Base-by-base conservation (phyloP, 2,113 vertebrate species). In the Perccottus glenii region DNA sequence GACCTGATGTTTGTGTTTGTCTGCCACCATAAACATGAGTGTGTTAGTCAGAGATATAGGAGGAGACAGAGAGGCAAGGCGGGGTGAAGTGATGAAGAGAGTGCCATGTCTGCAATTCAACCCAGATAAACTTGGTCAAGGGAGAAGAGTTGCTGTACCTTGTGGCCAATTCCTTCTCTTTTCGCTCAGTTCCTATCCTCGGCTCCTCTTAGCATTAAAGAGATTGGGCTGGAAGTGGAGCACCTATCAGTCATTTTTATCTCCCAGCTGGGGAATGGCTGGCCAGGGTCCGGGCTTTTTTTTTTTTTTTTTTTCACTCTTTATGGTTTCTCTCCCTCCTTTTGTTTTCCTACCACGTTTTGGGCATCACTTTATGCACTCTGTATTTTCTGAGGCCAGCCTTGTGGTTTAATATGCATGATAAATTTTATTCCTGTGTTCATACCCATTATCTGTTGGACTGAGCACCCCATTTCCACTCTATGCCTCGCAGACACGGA, bases 241-340 rank as follows among this genome's bases (percentile, higher is more conserved):
- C 74, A 88, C 75, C 72, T 91, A 92, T 92, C 90, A 88, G 75
- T 92, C 89, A 91, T 90, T 81, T 93, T 92, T 91, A 91, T 92
- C 86, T 91, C 85, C 83, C 87, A 82, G 85, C 82, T 90, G 85
- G 87, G 87, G 86, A 79, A 80, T 77, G 55, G 64, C 72, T 87
- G 83, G 81, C 79, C 76, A 57, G n/a, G 74, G 83, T 72, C 76
- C 15, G 80, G 87, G 77, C 78, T 84, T 89, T 38, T 42, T 58
- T 43, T 84, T 73, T 3, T 27, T 27, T 27, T 27, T 27, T 27
- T 27, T 27, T n/a, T n/a, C 83, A 87, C 71, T 64, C 74, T 92
- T 90, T 88, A 89, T 84, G 76, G 67, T 82, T 80, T 81, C 83
- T 80, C 80, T 63, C 73, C 60, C 78, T 60, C 59, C 84, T 89